A percentile compares a stretch with the other conserved stretches of the same genome.
phyloP scores from a whole-genome alignment of 2,888 invertebrate species.

The Parthenolecanium corni region DNA sequence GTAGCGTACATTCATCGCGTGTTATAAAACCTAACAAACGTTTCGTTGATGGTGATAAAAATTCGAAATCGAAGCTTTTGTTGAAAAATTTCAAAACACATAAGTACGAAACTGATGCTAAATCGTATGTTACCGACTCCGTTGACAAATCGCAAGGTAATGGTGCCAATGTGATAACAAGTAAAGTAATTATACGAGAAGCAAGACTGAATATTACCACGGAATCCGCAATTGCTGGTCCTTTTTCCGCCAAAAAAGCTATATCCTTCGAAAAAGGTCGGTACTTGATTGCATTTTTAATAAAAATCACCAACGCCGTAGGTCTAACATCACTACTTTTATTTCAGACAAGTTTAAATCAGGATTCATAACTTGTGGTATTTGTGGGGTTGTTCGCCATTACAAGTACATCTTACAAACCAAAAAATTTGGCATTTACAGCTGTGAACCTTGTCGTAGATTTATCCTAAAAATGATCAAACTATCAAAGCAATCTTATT shows the following conservation, averaged over 20 bases:
- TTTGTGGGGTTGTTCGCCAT: constrained; percentile 64
- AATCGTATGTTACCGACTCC: background rate
- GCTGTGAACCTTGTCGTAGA: constrained; percentile 75
- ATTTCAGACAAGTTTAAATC: constrained; percentile 1
- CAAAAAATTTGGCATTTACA: constrained; percentile 69
- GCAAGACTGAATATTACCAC: constrained; percentile 50
- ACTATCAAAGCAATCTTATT: background rate
- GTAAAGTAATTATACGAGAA: constrained; percentile 55
- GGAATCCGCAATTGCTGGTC: constrained; percentile 30
- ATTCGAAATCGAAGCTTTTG: constrained; percentile 34
- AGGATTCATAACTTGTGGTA: constrained; percentile 53
- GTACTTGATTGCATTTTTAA: too few species aligned
- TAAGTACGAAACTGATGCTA: background rate
- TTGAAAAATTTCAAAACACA: too few species aligned
- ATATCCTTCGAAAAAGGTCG: constrained; percentile 7
- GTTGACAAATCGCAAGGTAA: background rate
- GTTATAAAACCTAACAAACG: constrained; percentile 80
- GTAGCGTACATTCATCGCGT: constrained; percentile 73
- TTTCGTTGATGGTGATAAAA: constrained; percentile 52
- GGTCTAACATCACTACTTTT: too few species aligned
- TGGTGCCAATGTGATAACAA: background rate
- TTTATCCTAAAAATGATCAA: constrained; percentile 68
- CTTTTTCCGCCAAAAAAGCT: constrained; percentile 20
- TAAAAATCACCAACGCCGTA: too few species aligned
- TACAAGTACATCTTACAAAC: constrained; percentile 67